Conservation (phyloP, 2,888 invertebrate genomes). For the Limulus polyphemus region DNA sequence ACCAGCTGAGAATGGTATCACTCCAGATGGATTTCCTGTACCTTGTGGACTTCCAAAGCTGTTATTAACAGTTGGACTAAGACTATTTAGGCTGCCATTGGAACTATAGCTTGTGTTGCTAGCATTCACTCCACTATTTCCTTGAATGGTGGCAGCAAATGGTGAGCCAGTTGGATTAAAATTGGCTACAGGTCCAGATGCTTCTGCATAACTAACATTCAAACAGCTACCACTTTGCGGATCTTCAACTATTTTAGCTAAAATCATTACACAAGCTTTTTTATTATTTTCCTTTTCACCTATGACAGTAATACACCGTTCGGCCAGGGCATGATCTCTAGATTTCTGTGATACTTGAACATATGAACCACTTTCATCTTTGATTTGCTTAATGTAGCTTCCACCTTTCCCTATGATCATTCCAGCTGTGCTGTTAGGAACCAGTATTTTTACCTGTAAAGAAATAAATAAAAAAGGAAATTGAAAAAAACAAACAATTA, state of each 20-base stretch:
- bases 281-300: slow-evolving; percentile 84
- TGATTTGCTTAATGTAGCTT: slow-evolving; percentile 89
- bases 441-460: slow-evolving; percentile 70
- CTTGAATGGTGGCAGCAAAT: slow-evolving; percentile 48
- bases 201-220: slow-evolving; percentile 92
- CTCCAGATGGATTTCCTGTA: slow-evolving; percentile 14
- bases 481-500: too few relatives aligned
- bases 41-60: slow-evolving; percentile 25
- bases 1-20: slow-evolving; percentile 20
- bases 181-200: slow-evolving; percentile 87
- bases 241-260: slow-evolving; percentile 93
- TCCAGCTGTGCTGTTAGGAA: slow-evolving; percentile 91
- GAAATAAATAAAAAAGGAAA: background rate
- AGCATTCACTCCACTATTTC: slow-evolving; percentile 25
- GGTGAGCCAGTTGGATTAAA: slow-evolving; percentile 95
- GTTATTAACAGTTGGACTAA: slow-evolving; percentile 27
- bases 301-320: slow-evolving; percentile 88
- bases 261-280: slow-evolving; percentile 80
- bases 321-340: slow-evolving; percentile 69
- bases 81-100: slow-evolving; percentile 29
- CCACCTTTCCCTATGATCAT: slow-evolving; percentile 97
- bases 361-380: slow-evolving; percentile 85
- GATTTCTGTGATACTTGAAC: slow-evolving; percentile 95
- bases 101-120: slow-evolving; percentile 30
- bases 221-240: slow-evolving; percentile 90